These are phyloP conservation scores for Schizopygopsis pylzovi DNA, from an alignment of 2,797 vertebrate species.

Conservation along the genomic window DNA sequence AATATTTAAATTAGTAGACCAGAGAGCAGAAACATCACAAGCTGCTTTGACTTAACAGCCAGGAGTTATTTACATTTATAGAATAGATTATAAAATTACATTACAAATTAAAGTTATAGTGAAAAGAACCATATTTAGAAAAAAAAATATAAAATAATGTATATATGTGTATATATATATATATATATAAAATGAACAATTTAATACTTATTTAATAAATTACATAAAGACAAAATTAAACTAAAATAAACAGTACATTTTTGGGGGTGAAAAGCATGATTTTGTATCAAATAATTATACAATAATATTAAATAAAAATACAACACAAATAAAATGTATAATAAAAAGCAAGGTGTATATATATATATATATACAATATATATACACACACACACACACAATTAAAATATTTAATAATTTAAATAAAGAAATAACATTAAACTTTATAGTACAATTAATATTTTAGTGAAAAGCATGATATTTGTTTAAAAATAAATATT, in stretches of 20 bases:
- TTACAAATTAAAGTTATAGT: not conserved
- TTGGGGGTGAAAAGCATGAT: not conserved
- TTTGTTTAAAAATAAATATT: not conserved
- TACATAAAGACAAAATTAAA: too few species aligned
- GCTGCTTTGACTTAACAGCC: not conserved
- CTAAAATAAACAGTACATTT: not conserved
- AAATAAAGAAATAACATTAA: not conserved
- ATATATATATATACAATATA: too few species aligned
- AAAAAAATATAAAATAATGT: too few species aligned
- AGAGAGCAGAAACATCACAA: not conserved
- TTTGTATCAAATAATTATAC: not conserved
- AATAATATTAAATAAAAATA: too few species aligned
- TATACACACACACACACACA: too few species aligned
- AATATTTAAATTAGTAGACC: not conserved
- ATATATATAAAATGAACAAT: too few species aligned
- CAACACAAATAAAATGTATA: too few species aligned
- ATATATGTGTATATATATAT: too few species aligned
- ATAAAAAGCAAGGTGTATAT: too few species aligned
- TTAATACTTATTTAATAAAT: too few species aligned
- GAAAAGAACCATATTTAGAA: not conserved
- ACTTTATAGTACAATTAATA: not conserved
- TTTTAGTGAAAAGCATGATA: not conserved
- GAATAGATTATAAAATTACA: not conserved
- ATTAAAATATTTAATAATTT: not conserved
- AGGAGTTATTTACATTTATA: not conserved